Conservation (phyloP, 2,888 invertebrate genomes). For the Resseliella maxima region DNA sequence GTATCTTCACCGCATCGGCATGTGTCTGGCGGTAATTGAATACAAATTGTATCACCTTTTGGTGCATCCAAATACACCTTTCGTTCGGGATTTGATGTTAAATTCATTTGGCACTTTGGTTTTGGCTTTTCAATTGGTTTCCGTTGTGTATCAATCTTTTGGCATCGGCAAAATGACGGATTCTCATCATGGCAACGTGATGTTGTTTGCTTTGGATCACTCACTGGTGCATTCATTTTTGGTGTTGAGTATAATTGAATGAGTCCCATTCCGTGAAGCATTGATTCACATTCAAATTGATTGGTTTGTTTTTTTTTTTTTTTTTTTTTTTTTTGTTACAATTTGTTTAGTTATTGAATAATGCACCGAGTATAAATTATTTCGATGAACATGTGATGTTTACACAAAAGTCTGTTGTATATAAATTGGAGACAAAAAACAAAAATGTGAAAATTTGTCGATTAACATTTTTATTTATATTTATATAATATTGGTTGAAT, state of each 20-base stretch:
- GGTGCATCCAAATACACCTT: constrained; percentile 8
- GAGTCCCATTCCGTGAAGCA: constrained; percentile 51
- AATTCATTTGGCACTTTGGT: constrained; percentile 22
- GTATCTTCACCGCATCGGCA: constrained; percentile 66
- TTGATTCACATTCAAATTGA: neutral
- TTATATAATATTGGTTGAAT: too few species aligned
- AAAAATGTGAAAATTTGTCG: too few species aligned
- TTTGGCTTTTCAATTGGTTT: neutral
- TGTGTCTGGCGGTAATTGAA: neutral
- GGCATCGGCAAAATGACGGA: constrained; percentile 1
- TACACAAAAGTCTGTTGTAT: too few species aligned
- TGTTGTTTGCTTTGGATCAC: neutral
- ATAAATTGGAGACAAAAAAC: too few species aligned
- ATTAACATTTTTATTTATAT: too few species aligned
- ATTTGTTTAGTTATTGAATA: too few species aligned
- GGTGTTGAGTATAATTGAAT: constrained; percentile 46
- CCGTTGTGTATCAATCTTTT: neutral
- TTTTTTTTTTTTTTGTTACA: too few species aligned
- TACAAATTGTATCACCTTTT: neutral
- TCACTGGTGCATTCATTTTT: constrained; percentile 20
- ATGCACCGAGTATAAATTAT: too few species aligned
- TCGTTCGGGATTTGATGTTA: neutral
- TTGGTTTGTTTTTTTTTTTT: neutral
- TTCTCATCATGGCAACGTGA: neutral
- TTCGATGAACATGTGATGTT: too few species aligned